Conservation (phyloP, 2,888 invertebrate genomes). For the Hyposoter dolosus region DNA sequence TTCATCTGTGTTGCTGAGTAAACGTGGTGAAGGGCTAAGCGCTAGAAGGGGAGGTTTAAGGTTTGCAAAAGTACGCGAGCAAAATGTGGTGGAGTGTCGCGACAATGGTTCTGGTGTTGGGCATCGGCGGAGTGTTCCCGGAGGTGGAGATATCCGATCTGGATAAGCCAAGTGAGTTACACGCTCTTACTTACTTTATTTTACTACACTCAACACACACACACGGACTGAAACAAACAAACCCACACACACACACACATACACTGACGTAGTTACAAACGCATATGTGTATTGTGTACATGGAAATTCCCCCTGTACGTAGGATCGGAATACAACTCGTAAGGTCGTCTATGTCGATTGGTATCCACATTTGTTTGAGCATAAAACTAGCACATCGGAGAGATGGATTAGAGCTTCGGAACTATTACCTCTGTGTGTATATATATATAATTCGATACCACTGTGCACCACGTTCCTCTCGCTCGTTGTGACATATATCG, state of each 20-base stretch:
- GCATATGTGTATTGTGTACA: not conserved
- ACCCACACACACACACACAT: not conserved
- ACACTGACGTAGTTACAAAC: not conserved
- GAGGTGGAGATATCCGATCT: slow-evolving; percentile 80
- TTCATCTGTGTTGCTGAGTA: slow-evolving; percentile 64
- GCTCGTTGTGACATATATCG: not conserved
- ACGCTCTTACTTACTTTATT: slow-evolving; percentile 58
- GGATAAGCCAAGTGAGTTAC: slow-evolving; percentile 82
- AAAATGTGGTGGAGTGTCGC: slow-evolving; percentile 81
- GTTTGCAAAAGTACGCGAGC: slow-evolving; percentile 69
- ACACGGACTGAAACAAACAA: not conserved
- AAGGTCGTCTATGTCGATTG: slow-evolving; percentile 15
- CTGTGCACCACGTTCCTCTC: not conserved
- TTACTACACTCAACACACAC: not conserved
- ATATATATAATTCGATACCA: not conserved
- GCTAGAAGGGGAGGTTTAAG: slow-evolving; percentile 66
- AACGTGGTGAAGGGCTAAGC: slow-evolving; percentile 48
- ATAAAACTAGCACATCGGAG: slow-evolving; percentile 29
- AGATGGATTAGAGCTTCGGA: slow-evolving; percentile 10
- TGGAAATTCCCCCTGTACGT: not conserved
- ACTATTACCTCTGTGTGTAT: not conserved
- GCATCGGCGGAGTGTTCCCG: slow-evolving; percentile 76
- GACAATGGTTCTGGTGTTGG: slow-evolving; percentile 78
- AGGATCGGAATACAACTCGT: slow-evolving; percentile 3
- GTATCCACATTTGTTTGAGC: slow-evolving; percentile 15